These are phyloP conservation scores for Lasius platythorax DNA, from an alignment of 2,888 invertebrate species.

Conservation along the genomic window DNA sequence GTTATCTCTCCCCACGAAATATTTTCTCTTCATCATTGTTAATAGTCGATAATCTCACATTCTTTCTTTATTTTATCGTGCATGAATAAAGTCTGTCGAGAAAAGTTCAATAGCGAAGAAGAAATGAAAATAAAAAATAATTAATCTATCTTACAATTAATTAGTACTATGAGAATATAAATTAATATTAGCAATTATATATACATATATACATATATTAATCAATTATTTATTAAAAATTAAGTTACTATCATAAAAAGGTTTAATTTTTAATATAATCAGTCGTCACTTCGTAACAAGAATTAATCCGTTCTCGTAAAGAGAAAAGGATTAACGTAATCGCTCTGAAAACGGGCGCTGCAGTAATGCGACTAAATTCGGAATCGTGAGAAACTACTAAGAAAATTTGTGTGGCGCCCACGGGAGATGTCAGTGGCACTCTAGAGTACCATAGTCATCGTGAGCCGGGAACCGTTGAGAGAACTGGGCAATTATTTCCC, in stretches of 20 bases:
- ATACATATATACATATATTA: neutral
- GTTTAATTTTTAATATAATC: neutral
- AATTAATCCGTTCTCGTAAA: slow-evolving; percentile 11
- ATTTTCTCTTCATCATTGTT: neutral
- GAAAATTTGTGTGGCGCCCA: slow-evolving; percentile 42
- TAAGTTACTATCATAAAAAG: slow-evolving; percentile 16
- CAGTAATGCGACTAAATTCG: slow-evolving; percentile 43
- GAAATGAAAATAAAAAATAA: neutral
- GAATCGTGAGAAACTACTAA: slow-evolving; percentile 37
- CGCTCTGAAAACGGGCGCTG: slow-evolving; percentile 3
- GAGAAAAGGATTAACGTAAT: slow-evolving; percentile 26
- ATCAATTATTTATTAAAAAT: neutral
- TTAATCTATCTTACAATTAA: neutral
- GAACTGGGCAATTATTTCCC: slow-evolving; percentile 48
- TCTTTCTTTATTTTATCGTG: neutral
- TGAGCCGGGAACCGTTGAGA: slow-evolving; percentile 33
- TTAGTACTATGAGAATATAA: neutral
- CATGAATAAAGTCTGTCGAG: neutral
- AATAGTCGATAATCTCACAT: neutral
- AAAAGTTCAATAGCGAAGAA: neutral
- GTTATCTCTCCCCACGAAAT: neutral
- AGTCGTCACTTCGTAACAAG: neutral
- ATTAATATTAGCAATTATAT: neutral
- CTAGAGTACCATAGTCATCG: slow-evolving; percentile 17
- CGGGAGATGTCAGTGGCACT: slow-evolving; percentile 43